phyloP scores from a whole-genome alignment of 2,888 invertebrate genomes.

The Toxonevra muliebris region DNA sequence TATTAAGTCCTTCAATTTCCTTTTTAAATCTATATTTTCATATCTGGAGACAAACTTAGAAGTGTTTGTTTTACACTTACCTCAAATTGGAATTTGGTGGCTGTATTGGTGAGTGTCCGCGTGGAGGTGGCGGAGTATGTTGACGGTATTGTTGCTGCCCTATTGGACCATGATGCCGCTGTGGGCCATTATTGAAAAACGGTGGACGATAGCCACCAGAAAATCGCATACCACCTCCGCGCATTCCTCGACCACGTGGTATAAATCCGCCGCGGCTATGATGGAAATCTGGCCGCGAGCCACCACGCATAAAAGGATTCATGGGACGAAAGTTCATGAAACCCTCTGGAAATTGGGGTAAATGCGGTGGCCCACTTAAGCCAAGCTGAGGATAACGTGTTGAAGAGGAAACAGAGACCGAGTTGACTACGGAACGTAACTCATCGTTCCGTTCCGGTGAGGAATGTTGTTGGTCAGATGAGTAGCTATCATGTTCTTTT shows the following conservation, averaged over 20 bases:
- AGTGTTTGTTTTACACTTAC: conserved; percentile 36
- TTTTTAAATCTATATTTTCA: too few species aligned
- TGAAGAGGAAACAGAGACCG: conserved; percentile 18
- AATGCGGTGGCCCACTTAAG: conserved; percentile 22
- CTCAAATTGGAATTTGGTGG: conserved; percentile 39
- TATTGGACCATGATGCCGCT: conserved; percentile 35
- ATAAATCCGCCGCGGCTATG: conserved; percentile 48
- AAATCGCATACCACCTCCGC: conserved; percentile 44
- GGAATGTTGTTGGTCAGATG: conserved; percentile 25
- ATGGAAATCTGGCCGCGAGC: conserved; percentile 46
- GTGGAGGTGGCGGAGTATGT: conserved; percentile 39
- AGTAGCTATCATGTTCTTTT: conserved; percentile 34
- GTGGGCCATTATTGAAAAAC: conserved; percentile 42
- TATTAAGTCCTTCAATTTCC: too few species aligned
- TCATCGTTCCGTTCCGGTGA: conserved; percentile 15
- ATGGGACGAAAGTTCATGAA: conserved; percentile 45
- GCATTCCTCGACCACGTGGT: conserved; percentile 47
- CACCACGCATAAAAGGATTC: conserved; percentile 47
- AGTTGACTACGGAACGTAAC: conserved; percentile 29
- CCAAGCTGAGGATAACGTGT: conserved; percentile 33
- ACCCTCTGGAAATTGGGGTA: conserved; percentile 38
- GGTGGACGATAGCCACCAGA: conserved; percentile 47
- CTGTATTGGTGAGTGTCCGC: conserved; percentile 45
- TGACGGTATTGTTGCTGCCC: conserved; percentile 30
- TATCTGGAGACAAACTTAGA: neutral